Base-by-base conservation (phyloP, 2,113 vertebrate genomes). In the Girardinichthys multiradiatus region DNA sequence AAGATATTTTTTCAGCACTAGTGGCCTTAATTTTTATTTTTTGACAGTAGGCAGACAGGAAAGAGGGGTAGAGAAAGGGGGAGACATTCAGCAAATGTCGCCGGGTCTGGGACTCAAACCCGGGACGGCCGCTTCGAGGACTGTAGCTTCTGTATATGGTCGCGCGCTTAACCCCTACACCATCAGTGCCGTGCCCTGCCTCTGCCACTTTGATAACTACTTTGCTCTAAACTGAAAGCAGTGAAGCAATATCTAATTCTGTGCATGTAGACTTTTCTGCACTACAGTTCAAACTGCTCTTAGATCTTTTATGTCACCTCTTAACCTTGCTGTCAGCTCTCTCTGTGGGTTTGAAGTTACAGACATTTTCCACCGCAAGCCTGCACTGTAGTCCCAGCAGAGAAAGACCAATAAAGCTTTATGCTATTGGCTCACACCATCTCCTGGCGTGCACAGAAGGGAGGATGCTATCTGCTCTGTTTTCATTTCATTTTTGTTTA, bases 281-380 rank as follows among this genome's bases (percentile, higher is more conserved):
- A 10, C 5, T 15, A 27, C 24, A 15, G 26, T 9, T 39, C 17
- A 10, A 74, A 19, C 60, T 67, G 59, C n/a, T 63, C 68, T 83
- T 70, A 54, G 51, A 65, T 66, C 24, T 70, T 33, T 35, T n/a
- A 63, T 24, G 9, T 33, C 26, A 39, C 27, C 71, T 79, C 45
- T 79, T 69, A 76, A 85, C 77, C 77, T 77, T 84, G 58, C 69
- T 62, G 27, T n/a, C 4, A 12, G 79, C 1, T 10, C 31, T 71
- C 60, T 61, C 84, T 64, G 70, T 65, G 67, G 69, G 64, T 59
- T 24, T 84, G 51, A 67, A 28, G 42, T 74, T 81, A n/a, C 33
- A 70, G 45, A 75, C 54, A 28, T 69, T 81, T 81, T 81, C 77
- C 62, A 79, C 82, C 82, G 76, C 78, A 67, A 35, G 29, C 42